Evolutionary conservation across 2,113 vertebrate genomes (phyloP), one percentile per base, ranked within the genome.

Genomic region (Aramus guarauna): DNA sequence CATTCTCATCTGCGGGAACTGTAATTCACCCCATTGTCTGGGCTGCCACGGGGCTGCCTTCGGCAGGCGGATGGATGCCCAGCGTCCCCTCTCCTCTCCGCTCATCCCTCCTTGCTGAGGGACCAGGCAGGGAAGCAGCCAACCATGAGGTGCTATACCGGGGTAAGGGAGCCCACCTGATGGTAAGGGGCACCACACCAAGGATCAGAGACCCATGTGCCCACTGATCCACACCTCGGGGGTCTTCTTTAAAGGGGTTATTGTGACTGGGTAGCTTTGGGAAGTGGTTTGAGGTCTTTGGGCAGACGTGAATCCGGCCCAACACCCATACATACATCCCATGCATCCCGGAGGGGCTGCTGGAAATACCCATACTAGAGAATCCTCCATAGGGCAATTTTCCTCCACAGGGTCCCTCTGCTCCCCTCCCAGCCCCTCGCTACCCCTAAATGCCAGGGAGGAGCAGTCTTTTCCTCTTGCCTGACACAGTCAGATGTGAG

Each of bases 271-370:
- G 29, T 23, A 48, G 27, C n/a, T 78, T 64, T 82, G 13, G 69
- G 71, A 74, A 73, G 45, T 24, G 45, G 72, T 69, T 59, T 52
- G 66, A 73, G 30, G 48, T 39, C 55, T 45, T 48, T 16, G n/a
- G n/a, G 37, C 29, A 68, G 48, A 23, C 6, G 4, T 5, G 22
- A 50, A 21, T 78, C n/a, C 85, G 69, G 34, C 32, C 15, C 23
- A 48, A 47, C 0, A 0, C 8, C 2, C 9, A 1, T 5, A 45
- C 8, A 37, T 41, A 16, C 15, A 53, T 53, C 11, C 2, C 8
- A 1, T 4, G 45, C 6, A 37, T 41, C 60, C 55, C 66, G n/a
- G 60, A 68, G 48, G n/a, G 78, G 48, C 34, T 72, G 55, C 66
- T 77, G 74, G 74, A 81, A 69, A 78, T 62, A 26, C 24, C 34